Base-by-base conservation (phyloP, 2,797 vertebrate species). In the Linurgus olivaceus region DNA sequence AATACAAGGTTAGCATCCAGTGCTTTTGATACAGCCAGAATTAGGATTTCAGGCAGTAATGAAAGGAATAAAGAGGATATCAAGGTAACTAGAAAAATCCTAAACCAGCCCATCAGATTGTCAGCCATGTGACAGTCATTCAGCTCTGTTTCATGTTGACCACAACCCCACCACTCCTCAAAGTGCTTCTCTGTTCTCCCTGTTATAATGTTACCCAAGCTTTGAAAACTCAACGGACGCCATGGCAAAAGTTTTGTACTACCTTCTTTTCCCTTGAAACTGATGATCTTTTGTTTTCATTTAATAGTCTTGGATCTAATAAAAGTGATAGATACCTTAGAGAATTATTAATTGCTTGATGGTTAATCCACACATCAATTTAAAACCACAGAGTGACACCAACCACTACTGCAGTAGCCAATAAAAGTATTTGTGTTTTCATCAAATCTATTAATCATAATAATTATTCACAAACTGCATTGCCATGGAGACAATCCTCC, bases 401-500 rank as follows among this genome's bases (percentile, higher is more conserved):
- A 74, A 71, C 19, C 21, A n/a, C n/a, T 55, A n/a, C 35, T 68
- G 51, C 28, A 79, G 13, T 13, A 75, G 51, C 45, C 51, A 68
- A 52, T 67, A 65, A 17, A 86, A 78, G 48, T 51, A 74, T 50
- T 10, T 81, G 17, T 31, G 55, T 84, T 78, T 93, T 55, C 58
- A 50, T 88, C 47, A 82, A 33, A 63, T 77, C 20, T 80, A 29
- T 90, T 93, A 76, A 79, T 83, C 85, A 45, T 42, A 70, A 38
- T 83, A 86, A 90, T 85, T 94, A 85, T 86, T 90, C 63, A 62
- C 47, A 95, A 97, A 78, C 38, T 51, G 68, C 48, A 93, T 66
- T 93, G 47, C 88, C 75, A 95, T 90, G 80, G 96, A 94, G 84
- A 82, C 45, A 52, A 81, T 86, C 76, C 45, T 91, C 51, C 79